Percentiles rank a stretch among this genome's conserved stretches.
These are phyloP conservation scores for Atta cephalotes DNA, from an alignment of 1,140 invertebrate species.

Conservation along the genomic window DNA sequence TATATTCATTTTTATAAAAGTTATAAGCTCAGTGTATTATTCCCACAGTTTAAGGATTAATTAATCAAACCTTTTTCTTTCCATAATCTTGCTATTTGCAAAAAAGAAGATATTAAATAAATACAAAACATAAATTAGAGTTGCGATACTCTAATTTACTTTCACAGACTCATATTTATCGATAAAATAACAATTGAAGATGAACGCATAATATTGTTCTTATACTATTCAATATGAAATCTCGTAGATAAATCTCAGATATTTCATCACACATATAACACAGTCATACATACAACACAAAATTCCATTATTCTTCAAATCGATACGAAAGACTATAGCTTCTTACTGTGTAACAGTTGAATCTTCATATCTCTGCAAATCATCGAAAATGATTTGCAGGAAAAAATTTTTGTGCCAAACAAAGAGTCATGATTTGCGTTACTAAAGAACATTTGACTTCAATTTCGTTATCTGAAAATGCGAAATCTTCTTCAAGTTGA, in stretches of 20 bases:
- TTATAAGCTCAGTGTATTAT: no score
- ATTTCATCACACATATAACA: neutral
- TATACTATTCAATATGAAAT: neutral
- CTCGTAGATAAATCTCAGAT: neutral
- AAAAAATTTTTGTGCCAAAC: neutral
- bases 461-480: slow-evolving; percentile 18
- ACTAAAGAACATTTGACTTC: neutral
- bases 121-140: neutral
- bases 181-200: slow-evolving; percentile 4
- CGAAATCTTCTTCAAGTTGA: neutral
- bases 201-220: neutral
- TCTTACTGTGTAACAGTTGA: neutral
- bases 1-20: no score
- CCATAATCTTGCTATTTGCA: neutral
- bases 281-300: neutral
- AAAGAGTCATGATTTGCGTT: slow-evolving; percentile 1
- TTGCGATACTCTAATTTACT: neutral
- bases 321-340: neutral
- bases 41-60: no score
- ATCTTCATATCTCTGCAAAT: neutral
- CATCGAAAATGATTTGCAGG: neutral
- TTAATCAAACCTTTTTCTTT: neutral
- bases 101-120: slow-evolving; percentile 1
- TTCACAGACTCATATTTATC: neutral
- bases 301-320: neutral